A percentile compares a stretch with the other conserved stretches of the same genome.
These are phyloP conservation scores for Ariopsis seemanni DNA, from an alignment of 2,113 vertebrate genomes.

Conservation along the genomic window DNA sequence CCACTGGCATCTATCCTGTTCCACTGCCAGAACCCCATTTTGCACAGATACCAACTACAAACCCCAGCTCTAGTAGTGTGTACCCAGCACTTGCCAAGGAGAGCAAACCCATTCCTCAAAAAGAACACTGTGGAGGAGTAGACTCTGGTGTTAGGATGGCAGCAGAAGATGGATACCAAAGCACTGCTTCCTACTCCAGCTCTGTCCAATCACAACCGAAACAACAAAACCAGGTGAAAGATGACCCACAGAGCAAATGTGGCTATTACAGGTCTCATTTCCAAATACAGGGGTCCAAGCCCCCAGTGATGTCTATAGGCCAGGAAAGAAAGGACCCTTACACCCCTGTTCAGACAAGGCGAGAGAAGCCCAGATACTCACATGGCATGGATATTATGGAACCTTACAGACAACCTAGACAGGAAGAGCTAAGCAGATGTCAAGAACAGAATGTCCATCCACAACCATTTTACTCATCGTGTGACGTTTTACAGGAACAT, in stretches of 20 bases:
- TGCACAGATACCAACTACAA: constrained; percentile 79
- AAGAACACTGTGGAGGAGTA: constrained; percentile 33
- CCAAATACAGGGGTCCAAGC: constrained; percentile 28
- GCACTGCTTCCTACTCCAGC: constrained; percentile 54
- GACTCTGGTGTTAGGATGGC: constrained; percentile 41
- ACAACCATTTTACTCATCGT: constrained; percentile 33
- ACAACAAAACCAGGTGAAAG: constrained; percentile 64
- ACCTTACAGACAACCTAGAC: constrained; percentile 62
- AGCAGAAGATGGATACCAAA: constrained; percentile 82
- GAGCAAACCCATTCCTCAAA: constrained; percentile 61
- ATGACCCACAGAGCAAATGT: constrained; percentile 61
- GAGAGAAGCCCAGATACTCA: constrained; percentile 59
- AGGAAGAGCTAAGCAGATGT: constrained; percentile 54
- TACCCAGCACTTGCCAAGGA: constrained; percentile 85
- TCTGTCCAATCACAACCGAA: constrained; percentile 62
- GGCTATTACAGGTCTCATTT: constrained; percentile 65
- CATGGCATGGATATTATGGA: constrained; percentile 60
- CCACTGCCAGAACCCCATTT: constrained; percentile 85
- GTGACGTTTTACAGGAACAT: constrained; percentile 55
- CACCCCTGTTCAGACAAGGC: constrained; percentile 48
- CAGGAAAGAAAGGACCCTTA: constrained; percentile 63
- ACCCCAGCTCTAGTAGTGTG: constrained; percentile 64
- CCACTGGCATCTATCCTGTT: constrained; percentile 79
- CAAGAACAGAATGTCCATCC: constrained; percentile 60
- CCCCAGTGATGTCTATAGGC: constrained; percentile 9